Evolutionary conservation across 2,888 invertebrate species (phyloP).

Genomic region (Tubulanus polymorphus): DNA sequence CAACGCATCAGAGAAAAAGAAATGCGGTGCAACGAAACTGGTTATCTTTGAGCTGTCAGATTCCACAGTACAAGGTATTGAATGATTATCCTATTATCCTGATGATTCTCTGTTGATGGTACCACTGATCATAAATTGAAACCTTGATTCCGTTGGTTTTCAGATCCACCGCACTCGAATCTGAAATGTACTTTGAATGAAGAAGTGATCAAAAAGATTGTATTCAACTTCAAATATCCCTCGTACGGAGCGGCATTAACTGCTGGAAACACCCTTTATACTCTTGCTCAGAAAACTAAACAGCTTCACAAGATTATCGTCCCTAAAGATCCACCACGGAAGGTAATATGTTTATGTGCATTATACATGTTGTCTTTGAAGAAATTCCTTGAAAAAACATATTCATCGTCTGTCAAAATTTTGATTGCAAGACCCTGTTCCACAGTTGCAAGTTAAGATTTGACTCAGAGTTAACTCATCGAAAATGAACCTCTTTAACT

Average conservation of each 20-base stretch:
- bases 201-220: conserved; percentile 34
- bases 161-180: conserved; percentile 28
- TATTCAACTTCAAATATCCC: conserved; percentile 32
- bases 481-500: too few species aligned
- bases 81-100: background rate
- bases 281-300: conserved; percentile 34
- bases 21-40: conserved; percentile 34
- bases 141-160: background rate
- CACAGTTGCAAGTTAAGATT: too few species aligned
- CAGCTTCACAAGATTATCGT: conserved; percentile 33
- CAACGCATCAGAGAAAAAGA: conserved; percentile 28
- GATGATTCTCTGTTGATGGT: background rate
- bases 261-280: conserved; percentile 30
- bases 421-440: too few species aligned
- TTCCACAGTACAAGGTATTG: conserved; percentile 1
- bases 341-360: too few species aligned
- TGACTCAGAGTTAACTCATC: too few species aligned
- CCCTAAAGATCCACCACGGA: conserved; percentile 36
- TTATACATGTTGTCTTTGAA: too few species aligned
- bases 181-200: conserved; percentile 43
- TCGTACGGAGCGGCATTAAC: conserved; percentile 35
- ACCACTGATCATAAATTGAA: background rate
- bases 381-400: too few species aligned
- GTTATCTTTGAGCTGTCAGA: conserved; percentile 33
- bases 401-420: too few species aligned